Evolutionary conservation across 2,888 invertebrate genomes (phyloP).

Genomic region (Trissolcus brochymenae): DNA sequence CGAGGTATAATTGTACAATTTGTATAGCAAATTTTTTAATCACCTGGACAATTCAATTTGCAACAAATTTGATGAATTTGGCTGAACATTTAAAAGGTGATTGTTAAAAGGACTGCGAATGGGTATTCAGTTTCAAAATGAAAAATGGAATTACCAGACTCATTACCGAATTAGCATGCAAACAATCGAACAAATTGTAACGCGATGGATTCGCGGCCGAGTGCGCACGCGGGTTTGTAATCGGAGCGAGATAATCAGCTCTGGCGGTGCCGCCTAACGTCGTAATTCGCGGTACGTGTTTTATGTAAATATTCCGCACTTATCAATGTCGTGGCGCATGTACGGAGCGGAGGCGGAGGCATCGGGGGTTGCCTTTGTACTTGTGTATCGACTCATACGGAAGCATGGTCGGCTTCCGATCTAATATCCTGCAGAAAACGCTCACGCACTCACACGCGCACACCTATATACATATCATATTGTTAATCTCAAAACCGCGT

Average conservation of each 20-base stretch:
- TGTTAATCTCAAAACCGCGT: slow-evolving; percentile 72
- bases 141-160: slow-evolving; percentile 15
- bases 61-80: too few species aligned
- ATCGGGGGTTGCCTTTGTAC: slow-evolving; percentile 46
- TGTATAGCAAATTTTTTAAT: too few species aligned
- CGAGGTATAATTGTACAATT: too few species aligned
- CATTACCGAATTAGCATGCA: slow-evolving; percentile 17
- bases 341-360: slow-evolving; percentile 34
- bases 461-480: slow-evolving; percentile 67
- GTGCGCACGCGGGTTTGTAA: slow-evolving; percentile 11
- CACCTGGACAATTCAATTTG: too few species aligned
- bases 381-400: slow-evolving; percentile 56
- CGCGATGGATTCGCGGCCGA: slow-evolving; percentile 26
- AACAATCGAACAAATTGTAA: slow-evolving; percentile 44
- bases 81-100: too few species aligned
- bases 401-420: slow-evolving; percentile 55
- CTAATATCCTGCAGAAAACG: slow-evolving; percentile 59
- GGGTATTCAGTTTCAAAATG: background rate
- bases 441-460: slow-evolving; percentile 58
- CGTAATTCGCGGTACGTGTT: slow-evolving; percentile 49
- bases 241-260: slow-evolving; percentile 30
- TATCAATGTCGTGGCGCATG: slow-evolving; percentile 50
- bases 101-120: too few species aligned
- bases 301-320: slow-evolving; percentile 53
- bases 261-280: slow-evolving; percentile 21